These are phyloP conservation scores for Dendrolimus punctatus DNA, from an alignment of 1,140 invertebrate genomes.

Conservation along the genomic window DNA sequence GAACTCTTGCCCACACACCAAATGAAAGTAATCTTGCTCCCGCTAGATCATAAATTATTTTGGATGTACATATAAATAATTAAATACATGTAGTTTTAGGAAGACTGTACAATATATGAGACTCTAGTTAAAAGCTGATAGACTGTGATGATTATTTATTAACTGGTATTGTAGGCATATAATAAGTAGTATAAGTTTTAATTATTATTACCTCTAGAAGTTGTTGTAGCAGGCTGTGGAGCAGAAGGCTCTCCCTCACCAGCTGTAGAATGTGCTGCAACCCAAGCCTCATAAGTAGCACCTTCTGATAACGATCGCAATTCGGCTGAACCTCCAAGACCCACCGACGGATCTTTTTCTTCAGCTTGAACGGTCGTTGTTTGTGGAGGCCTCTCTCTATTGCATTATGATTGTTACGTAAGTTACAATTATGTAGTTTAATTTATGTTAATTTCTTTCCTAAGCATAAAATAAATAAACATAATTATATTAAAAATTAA, in stretches of 20 bases:
- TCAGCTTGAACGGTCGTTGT: slow-evolving; percentile 56
- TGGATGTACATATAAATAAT: no score
- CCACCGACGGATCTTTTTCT: slow-evolving; percentile 39
- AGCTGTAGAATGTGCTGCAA: slow-evolving; percentile 85
- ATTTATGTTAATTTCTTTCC: no score
- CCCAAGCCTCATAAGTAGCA: slow-evolving; percentile 88
- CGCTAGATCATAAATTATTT: slow-evolving; percentile 50
- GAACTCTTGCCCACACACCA: slow-evolving; percentile 78
- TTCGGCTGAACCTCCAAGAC: slow-evolving; percentile 52
- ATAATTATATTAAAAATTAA: no score
- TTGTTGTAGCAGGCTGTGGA: slow-evolving; percentile 52
- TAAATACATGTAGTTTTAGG: no score
- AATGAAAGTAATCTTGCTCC: slow-evolving; percentile 81
- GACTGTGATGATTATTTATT: no score
- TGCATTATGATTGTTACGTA: slow-evolving; percentile 2
- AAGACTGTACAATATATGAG: no score
- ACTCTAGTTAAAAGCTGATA: no score
- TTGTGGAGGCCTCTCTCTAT: slow-evolving; percentile 52
- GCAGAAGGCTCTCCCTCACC: slow-evolving; percentile 79
- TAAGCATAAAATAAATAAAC: no score
- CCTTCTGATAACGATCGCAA: slow-evolving; percentile 54
- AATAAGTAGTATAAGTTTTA: background rate
- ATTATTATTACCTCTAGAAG: slow-evolving; percentile 41
- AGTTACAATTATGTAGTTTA: no score
- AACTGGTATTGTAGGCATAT: background rate